Conservation (phyloP, 2,797 vertebrate genomes). For the Smutsia gigantea region DNA sequence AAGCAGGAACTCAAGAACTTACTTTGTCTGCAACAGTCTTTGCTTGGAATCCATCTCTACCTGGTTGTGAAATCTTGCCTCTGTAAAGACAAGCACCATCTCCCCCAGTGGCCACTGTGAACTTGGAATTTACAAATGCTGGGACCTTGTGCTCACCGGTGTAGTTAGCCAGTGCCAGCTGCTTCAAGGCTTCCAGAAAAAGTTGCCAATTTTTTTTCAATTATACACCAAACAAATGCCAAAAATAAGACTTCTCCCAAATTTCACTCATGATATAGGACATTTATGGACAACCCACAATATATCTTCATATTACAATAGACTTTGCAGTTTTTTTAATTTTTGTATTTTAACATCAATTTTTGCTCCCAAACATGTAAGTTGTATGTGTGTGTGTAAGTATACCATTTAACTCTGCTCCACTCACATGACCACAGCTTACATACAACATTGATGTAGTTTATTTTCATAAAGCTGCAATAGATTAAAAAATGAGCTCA, state of each 20-base stretch:
- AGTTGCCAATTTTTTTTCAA: constrained; percentile 33
- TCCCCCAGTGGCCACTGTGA: background rate
- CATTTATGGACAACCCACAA: background rate
- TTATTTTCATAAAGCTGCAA: background rate
- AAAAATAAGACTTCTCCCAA: background rate
- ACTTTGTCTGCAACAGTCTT: background rate
- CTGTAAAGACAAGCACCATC: background rate
- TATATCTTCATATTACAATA: background rate
- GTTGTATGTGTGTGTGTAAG: background rate
- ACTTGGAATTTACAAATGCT: background rate
- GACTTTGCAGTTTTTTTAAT: background rate
- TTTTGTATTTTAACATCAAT: constrained; percentile 22
- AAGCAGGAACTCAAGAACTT: background rate
- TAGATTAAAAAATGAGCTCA: background rate
- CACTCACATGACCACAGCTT: background rate
- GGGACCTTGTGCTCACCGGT: background rate
- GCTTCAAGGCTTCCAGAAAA: background rate
- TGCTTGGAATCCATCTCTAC: background rate
- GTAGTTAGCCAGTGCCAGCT: background rate
- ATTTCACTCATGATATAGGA: background rate
- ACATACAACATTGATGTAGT: background rate
- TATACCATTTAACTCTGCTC: background rate
- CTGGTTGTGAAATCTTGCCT: background rate
- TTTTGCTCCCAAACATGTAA: background rate
- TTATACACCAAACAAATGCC: background rate